Conservation (phyloP, 2,113 vertebrate genomes). For the Tychaedon coryphoeus region DNA sequence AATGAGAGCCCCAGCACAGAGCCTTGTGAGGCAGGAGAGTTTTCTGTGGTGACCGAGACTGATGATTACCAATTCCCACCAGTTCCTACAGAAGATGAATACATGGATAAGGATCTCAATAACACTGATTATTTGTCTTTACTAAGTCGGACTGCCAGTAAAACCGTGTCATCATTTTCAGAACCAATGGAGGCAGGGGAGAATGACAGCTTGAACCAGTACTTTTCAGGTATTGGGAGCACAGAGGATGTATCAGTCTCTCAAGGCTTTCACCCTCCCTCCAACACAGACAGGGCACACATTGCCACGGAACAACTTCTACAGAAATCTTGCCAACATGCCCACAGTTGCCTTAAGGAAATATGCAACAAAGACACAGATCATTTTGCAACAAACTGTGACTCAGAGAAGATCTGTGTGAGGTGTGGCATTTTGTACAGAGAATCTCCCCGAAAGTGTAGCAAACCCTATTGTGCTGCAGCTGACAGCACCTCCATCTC, state of each 20-base stretch:
- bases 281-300: background rate
- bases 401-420: conserved; percentile 66
- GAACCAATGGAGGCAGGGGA: conserved; percentile 90
- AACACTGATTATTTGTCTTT: background rate
- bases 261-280: background rate
- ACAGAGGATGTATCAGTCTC: conserved; percentile 14
- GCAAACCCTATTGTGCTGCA: background rate
- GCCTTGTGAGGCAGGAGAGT: background rate
- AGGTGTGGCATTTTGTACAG: conserved; percentile 38
- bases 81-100: conserved; percentile 75
- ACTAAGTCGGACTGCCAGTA: conserved; percentile 34
- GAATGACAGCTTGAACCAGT: conserved; percentile 89
- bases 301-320: conserved; percentile 32
- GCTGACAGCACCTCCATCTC: background rate
- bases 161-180: conserved; percentile 67
- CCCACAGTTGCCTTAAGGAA: conserved; percentile 33
- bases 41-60: conserved; percentile 1
- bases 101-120: conserved; percentile 56
- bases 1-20: background rate
- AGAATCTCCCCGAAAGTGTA: conserved; percentile 35
- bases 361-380: background rate
- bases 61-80: conserved; percentile 31
- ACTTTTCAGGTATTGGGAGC: conserved; percentile 76
- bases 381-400: conserved; percentile 43
- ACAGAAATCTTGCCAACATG: conserved; percentile 55